Evolutionary conservation across 2,113 vertebrate genomes (phyloP).

Genomic region (Platanista minor): DNA sequence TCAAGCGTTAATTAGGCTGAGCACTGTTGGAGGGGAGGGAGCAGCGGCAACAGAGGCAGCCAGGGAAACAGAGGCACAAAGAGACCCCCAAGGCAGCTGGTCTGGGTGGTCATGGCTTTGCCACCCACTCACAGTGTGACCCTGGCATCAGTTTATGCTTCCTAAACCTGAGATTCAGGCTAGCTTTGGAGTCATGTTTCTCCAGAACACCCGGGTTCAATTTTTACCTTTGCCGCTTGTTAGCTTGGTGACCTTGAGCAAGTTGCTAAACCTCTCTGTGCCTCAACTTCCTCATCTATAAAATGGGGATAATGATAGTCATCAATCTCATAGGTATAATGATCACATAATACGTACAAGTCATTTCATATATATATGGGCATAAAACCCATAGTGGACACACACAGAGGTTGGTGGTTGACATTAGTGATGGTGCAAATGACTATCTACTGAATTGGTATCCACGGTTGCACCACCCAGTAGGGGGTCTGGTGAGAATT

Average conservation of each 20-base stretch:
- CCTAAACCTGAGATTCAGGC: neutral
- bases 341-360: accelerated
- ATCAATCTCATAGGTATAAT: accelerated
- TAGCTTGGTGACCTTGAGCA: neutral
- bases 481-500: neutral
- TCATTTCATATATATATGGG: accelerated
- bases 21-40: accelerated
- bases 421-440: too few relatives aligned
- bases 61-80: neutral
- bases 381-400: accelerated
- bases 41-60: neutral
- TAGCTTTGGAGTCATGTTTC: neutral
- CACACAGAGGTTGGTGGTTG: neutral
- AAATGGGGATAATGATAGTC: neutral
- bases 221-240: neutral
- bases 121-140: neutral
- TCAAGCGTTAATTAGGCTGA: neutral
- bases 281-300: neutral
- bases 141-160: accelerated
- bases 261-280: neutral
- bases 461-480: accelerated
- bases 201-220: neutral
- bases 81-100: neutral
- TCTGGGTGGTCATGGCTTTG: accelerated
- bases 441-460: accelerated